Base-by-base conservation (phyloP, 2,888 invertebrate genomes). In the Callinectes sapidus region DNA sequence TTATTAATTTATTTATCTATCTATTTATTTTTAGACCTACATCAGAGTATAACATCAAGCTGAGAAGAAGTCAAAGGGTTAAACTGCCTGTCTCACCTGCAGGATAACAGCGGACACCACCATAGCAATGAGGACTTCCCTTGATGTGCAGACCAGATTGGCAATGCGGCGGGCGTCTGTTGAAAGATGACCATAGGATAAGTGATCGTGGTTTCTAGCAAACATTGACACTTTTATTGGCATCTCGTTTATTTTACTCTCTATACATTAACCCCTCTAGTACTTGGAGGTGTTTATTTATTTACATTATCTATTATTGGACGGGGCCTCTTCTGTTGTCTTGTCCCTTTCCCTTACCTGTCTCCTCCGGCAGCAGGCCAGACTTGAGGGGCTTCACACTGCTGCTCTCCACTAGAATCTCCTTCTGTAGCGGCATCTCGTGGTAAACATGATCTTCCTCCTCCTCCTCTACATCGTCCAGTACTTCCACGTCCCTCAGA, bases 371-470 rank as follows among this genome's bases (percentile, higher is more conserved):
- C 61, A 93, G 81, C 16, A 91, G 61, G 0, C 94, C 94, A 0
- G 87, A 54, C 39, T 77, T 89, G 16, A 94, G 90, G 23, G 94
- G 94, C 85, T 90, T 86, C 10, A 94, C 93, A 14, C 85, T 54
- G 32, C 61, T 93, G 66, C 91, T 94, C 66, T 92, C 93, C 16
- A 94, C 94, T 39, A 94, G 89, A 16, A 94, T 94, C 81, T 94
- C 94, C 88, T 94, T 94, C 89, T 94, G 94, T 35, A 71, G 16
- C 92, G 94, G 93, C 93, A 94, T 81, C 35, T 94, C 94, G 87
- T 94, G 94, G 90, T 94, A 94, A 48, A 94, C 90, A 13, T 91
- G 35, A 66, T 94, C 94, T 6, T 55, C 89, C 10, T 28, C 77
- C 87, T 94, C 94, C 5, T 90, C 85, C 14, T 85, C n/a, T n/a